Percentiles rank a stretch among this genome's conserved stretches.
These are phyloP conservation scores for Megalops cyprinoides DNA, from an alignment of 2,797 vertebrate genomes.

Conservation along the genomic window DNA sequence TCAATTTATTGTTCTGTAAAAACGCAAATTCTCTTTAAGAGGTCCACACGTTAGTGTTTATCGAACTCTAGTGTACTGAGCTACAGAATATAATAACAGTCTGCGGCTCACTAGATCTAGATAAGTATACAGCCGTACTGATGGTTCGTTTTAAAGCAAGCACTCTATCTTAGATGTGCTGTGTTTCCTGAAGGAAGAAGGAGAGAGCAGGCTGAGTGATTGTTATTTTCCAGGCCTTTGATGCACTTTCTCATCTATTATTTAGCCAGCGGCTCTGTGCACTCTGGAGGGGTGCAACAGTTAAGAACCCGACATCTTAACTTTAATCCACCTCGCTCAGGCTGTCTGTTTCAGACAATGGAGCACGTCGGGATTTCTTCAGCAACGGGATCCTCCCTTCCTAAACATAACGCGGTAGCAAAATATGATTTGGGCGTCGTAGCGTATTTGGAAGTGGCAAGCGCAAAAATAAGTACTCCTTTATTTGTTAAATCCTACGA, in stretches of 20 bases:
- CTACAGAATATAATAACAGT: too few species aligned
- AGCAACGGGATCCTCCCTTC: not conserved
- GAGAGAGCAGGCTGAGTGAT: not conserved
- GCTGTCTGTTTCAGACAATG: not conserved
- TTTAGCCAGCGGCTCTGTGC: constrained; percentile 51
- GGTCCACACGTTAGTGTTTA: too few species aligned
- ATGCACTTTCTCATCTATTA: constrained; percentile 59
- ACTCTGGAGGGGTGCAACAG: constrained; percentile 49
- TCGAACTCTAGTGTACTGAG: too few species aligned
- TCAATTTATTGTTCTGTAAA: too few species aligned
- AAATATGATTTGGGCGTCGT: not conserved
- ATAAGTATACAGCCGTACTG: not conserved
- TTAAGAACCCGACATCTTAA: constrained; percentile 24
- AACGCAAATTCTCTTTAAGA: too few species aligned
- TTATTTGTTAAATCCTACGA: too few species aligned
- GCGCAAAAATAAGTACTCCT: too few species aligned
- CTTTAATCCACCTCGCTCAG: constrained; percentile 15
- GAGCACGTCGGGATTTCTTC: not conserved
- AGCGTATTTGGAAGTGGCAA: too few species aligned
- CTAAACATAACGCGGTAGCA: not conserved
- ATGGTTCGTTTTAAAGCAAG: not conserved
- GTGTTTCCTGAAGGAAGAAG: too few species aligned
- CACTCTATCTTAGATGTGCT: not conserved
- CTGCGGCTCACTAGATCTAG: not conserved
- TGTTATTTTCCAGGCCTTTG: constrained; percentile 49